These are phyloP conservation scores for Vicugna pacos DNA, from an alignment of 2,113 vertebrate species.

Conservation along the genomic window DNA sequence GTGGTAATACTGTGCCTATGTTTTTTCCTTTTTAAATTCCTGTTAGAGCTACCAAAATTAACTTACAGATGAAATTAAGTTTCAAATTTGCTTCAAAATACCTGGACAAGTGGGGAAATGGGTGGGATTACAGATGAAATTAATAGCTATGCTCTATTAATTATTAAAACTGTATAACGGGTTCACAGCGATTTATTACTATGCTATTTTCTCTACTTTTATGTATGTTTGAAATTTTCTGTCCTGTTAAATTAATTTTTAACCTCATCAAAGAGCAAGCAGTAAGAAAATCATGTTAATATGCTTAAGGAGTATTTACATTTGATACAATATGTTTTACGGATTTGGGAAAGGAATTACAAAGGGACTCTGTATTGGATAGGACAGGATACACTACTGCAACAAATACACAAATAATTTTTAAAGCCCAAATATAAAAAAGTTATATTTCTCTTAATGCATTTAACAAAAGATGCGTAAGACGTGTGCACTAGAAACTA, in stretches of 20 bases:
- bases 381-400: not conserved
- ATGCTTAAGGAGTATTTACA: not conserved
- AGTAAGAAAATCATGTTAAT: not conserved
- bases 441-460: not conserved
- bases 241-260: not conserved
- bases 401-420: not conserved
- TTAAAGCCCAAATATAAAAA: not conserved
- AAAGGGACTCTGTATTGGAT: not conserved
- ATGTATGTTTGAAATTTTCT: not conserved
- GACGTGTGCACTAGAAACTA: not conserved
- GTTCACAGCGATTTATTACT: not conserved
- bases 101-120: not conserved
- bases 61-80: not conserved
- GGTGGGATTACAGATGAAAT: not conserved
- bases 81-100: not conserved
- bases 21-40: not conserved
- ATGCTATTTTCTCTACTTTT: too few relatives aligned
- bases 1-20: not conserved
- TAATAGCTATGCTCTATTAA: not conserved
- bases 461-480: not conserved
- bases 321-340: not conserved
- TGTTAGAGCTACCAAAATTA: not conserved
- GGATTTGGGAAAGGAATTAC: not conserved
- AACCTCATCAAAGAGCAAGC: not conserved
- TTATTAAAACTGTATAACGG: not conserved